Conservation (phyloP, 2,888 invertebrate genomes). For the Deroplatys truncata region DNA sequence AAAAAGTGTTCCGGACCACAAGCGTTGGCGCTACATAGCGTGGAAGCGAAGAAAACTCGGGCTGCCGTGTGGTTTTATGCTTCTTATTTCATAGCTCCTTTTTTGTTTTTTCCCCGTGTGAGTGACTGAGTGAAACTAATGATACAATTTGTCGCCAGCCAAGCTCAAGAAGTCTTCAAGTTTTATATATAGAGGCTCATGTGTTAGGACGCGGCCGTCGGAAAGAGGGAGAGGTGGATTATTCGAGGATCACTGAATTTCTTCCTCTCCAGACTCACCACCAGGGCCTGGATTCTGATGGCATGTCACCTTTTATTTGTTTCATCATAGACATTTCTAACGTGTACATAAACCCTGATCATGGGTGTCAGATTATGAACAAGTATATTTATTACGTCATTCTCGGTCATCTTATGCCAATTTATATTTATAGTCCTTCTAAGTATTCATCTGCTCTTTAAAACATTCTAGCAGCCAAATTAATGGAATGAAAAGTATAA, state of each 20-base stretch:
- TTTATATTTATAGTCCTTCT: too few relatives aligned
- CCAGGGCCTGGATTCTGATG: too few relatives aligned
- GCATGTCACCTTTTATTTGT: too few relatives aligned
- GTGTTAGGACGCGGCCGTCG: not conserved
- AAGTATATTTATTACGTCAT: too few relatives aligned
- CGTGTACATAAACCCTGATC: too few relatives aligned
- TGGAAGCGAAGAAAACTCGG: not conserved
- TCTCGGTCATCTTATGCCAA: too few relatives aligned
- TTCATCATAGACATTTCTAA: too few relatives aligned
- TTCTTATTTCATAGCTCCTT: not conserved
- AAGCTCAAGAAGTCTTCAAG: slow-evolving; percentile 15
- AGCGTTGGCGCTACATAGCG: not conserved
- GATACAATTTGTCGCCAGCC: slow-evolving; percentile 29
- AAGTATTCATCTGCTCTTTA: too few relatives aligned
- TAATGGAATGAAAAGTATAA: too few relatives aligned
- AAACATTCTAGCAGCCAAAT: too few relatives aligned
- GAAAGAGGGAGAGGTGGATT: not conserved
- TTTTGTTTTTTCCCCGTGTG: not conserved
- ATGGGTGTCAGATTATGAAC: too few relatives aligned
- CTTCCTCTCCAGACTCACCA: not conserved
- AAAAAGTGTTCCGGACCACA: not conserved
- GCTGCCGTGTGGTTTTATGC: not conserved
- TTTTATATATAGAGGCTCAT: slow-evolving; percentile 16
- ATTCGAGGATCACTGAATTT: not conserved
- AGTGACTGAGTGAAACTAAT: slow-evolving; percentile 22